Evolutionary conservation across 2,797 vertebrate genomes (phyloP).

Genomic region (Pangasius macronema): DNA sequence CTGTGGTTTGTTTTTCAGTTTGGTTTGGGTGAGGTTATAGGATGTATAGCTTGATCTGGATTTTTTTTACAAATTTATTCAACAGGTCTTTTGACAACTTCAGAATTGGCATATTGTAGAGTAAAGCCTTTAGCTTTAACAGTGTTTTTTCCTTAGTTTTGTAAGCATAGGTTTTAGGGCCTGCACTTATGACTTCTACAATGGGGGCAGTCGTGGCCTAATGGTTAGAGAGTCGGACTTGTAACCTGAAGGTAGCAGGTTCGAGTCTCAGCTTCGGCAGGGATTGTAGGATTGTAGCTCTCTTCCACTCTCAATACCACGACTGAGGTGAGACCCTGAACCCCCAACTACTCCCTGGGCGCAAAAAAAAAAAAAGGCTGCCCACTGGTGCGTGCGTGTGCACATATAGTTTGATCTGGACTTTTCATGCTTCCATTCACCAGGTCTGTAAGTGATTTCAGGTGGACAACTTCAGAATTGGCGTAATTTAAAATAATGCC

Average conservation of each 20-base stretch:
- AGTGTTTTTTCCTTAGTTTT: background rate
- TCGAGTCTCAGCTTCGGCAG: too few relatives aligned
- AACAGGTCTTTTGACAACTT: background rate
- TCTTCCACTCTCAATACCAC: too few relatives aligned
- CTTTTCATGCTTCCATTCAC: background rate
- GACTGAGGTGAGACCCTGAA: too few relatives aligned
- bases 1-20: too few relatives aligned
- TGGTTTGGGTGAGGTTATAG: too few relatives aligned
- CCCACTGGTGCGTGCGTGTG: too few relatives aligned
- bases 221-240: too few relatives aligned
- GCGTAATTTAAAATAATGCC: background rate
- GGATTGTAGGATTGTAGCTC: too few relatives aligned
- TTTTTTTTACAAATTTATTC: background rate
- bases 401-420: background rate
- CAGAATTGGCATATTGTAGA: background rate
- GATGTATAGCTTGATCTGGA: background rate
- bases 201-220: too few relatives aligned
- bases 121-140: background rate
- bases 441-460: background rate
- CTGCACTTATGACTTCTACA: background rate
- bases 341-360: too few relatives aligned
- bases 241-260: too few relatives aligned
- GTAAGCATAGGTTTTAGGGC: constrained; percentile 9
- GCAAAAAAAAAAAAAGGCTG: too few relatives aligned
- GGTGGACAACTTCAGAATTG: background rate